phyloP scores from a whole-genome alignment of 2,888 invertebrate genomes.

The Hypercompe scribonia region DNA sequence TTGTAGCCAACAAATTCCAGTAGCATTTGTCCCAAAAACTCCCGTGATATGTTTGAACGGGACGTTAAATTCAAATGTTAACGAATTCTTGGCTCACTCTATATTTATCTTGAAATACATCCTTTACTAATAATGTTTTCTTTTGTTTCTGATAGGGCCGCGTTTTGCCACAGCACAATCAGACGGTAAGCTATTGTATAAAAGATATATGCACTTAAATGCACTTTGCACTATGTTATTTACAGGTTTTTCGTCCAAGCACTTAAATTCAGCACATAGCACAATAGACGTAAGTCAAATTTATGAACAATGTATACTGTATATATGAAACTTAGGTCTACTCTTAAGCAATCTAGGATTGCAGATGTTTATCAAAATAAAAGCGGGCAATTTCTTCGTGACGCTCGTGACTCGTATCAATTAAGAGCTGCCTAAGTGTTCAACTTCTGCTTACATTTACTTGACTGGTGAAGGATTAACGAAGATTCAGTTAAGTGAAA shows the following conservation, averaged over 20 bases:
- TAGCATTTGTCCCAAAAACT: too few relatives aligned
- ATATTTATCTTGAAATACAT: background rate
- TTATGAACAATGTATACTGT: background rate
- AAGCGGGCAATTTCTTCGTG: background rate
- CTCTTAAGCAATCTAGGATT: background rate
- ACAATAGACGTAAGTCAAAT: background rate
- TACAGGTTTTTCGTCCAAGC: background rate
- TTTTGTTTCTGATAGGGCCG: slow-evolving; percentile 16
- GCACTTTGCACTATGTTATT: slow-evolving; percentile 4
- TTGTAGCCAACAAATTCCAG: too few relatives aligned
- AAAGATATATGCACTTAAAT: slow-evolving; percentile 6
- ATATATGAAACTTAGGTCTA: too few relatives aligned
- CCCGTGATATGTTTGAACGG: too few relatives aligned
- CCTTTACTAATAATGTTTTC: slow-evolving; percentile 11
- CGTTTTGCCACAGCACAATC: slow-evolving; percentile 23
- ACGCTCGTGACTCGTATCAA: too few relatives aligned
- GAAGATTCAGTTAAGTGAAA: too few relatives aligned
- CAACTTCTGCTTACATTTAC: too few relatives aligned
- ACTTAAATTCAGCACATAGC: slow-evolving; percentile 12
- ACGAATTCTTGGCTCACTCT: too few relatives aligned
- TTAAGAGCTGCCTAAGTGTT: too few relatives aligned
- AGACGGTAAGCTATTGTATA: slow-evolving; percentile 19
- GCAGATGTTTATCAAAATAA: background rate
- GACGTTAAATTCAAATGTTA: too few relatives aligned
- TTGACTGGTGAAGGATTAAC: too few relatives aligned